Evolutionary conservation across 2,113 vertebrate genomes (phyloP), one percentile per base, ranked within the genome.

Genomic region (Electrona antarctica): DNA sequence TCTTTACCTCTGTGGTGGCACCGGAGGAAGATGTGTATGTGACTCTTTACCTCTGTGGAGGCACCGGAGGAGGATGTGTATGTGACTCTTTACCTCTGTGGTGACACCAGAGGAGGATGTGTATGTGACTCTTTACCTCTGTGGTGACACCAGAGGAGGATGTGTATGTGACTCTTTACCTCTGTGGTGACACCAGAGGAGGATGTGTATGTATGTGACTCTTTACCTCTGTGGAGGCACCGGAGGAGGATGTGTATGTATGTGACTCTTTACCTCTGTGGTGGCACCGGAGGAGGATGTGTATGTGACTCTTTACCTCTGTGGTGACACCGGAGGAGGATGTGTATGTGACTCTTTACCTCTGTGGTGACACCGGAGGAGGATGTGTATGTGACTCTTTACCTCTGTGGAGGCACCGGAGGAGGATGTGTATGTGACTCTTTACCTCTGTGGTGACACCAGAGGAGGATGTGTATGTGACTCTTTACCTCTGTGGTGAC

Each of bases 1-100:
- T 21, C 8, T 10, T 75, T 81, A 91, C 92, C 90, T 99, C 97
- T 0, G 95, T 95, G 28, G 93, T 92, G 60, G 94, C 86, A 5
- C 97, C 97, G 0, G 93, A 94, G 54, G 96, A 94, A 0, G 97
- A 96, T 1, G 94, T 97, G 85, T 96, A 98, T 69, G 93, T 97
- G 82, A 99, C 79, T 7, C 92, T n/a, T n/a, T n/a, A n/a, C n/a
- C n/a, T n/a, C n/a, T n/a, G n/a, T n/a, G n/a, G n/a, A n/a, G n/a
- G n/a, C n/a, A n/a, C n/a, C n/a, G n/a, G n/a, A n/a, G n/a, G n/a
- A 21, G 21, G 1, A 21, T 21, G 21, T 21, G 21, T 21, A 21
- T 21, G 21, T 21, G 21, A 21, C 21, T 21, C 8, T 10, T 75
- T 81, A 91, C 92, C 90, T 99, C 97, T 0, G 95, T 95, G 28